A percentile compares a stretch with the other conserved stretches of the same genome.
Evolutionary conservation across 2,888 invertebrate species (phyloP).

Genomic region (Elgonia sp.): DNA sequence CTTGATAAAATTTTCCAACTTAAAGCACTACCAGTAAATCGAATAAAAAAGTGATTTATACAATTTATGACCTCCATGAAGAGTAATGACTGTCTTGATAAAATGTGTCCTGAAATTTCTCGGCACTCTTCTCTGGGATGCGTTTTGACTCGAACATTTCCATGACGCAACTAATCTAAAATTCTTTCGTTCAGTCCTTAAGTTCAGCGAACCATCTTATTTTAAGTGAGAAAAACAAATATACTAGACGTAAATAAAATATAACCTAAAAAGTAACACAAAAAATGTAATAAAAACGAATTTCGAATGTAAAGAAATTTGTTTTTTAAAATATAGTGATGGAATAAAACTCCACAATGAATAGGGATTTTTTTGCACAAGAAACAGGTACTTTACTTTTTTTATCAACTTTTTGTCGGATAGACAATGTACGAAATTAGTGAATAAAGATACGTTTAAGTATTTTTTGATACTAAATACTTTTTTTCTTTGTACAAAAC

Average conservation of each 20-base stretch:
- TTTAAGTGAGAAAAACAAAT: background rate
- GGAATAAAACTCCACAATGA: too few species aligned
- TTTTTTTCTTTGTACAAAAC: background rate
- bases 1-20: constrained; percentile 38
- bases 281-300: too few species aligned
- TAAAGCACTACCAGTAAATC: constrained; percentile 3
- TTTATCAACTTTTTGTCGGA: too few species aligned
- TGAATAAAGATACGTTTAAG: too few species aligned
- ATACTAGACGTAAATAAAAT: too few species aligned
- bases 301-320: too few species aligned
- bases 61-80: constrained; percentile 41
- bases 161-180: constrained; percentile 45
- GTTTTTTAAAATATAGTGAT: too few species aligned
- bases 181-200: background rate
- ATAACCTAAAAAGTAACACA: too few species aligned
- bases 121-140: constrained; percentile 7
- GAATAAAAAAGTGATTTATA: constrained; percentile 43
- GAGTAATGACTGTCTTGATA: constrained; percentile 43
- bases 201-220: constrained; percentile 42
- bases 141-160: constrained; percentile 45
- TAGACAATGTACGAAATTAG: too few species aligned
- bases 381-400: too few species aligned
- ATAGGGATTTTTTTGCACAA: too few species aligned
- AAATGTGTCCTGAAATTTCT: constrained; percentile 37
- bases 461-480: too few species aligned